phyloP scores from a whole-genome alignment of 2,888 invertebrate species.

The Tetheella fluctuosa region DNA sequence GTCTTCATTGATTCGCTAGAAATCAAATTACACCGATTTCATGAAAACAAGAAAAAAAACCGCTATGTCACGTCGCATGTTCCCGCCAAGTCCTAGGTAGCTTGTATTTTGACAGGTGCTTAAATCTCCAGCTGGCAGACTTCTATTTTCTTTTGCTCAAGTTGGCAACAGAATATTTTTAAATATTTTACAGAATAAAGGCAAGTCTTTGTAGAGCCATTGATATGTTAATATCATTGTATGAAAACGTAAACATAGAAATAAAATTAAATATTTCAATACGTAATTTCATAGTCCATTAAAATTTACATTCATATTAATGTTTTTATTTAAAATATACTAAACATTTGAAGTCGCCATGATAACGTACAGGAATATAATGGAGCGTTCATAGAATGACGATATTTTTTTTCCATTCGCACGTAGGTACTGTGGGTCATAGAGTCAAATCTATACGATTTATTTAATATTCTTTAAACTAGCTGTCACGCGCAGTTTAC shows the following conservation, averaged over 20 bases:
- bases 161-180: neutral
- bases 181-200: neutral
- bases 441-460: too few relatives aligned
- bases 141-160: neutral
- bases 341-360: neutral
- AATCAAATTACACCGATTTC: too few relatives aligned
- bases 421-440: too few relatives aligned
- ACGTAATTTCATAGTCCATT: neutral
- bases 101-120: neutral
- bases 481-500: too few relatives aligned
- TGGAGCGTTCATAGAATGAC: neutral
- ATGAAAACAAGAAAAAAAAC: too few relatives aligned
- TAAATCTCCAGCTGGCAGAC: neutral
- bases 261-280: neutral
- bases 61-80: too few relatives aligned
- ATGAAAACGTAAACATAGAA: slow-evolving; percentile 2
- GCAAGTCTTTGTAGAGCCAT: neutral
- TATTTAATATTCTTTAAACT: too few relatives aligned
- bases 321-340: slow-evolving; percentile 4
- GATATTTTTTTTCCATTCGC: too few relatives aligned
- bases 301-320: slow-evolving; percentile 1
- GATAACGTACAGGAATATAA: neutral
- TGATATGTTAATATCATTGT: slow-evolving; percentile 5
- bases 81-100: too few relatives aligned
- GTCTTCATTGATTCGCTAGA: too few relatives aligned